These are phyloP conservation scores for Antrozous pallidus DNA, from an alignment of 2,797 vertebrate species.

Conservation along the genomic window DNA sequence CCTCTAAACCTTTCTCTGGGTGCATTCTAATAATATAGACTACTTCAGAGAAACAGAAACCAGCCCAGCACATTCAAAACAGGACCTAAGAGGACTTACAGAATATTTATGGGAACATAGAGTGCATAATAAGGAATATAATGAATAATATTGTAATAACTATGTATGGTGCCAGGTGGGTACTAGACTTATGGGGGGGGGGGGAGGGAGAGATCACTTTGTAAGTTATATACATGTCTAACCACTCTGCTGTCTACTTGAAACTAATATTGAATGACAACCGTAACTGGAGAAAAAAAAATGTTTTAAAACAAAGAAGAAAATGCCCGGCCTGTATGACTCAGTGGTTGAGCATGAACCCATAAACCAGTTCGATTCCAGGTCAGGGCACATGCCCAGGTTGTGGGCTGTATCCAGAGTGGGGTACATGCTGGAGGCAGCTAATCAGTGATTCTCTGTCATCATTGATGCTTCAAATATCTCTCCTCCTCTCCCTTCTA, in stretches of 20 bases:
- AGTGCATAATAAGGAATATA: not conserved
- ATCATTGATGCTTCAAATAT: too few species aligned
- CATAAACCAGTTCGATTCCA: too few species aligned
- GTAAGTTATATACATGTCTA: not conserved
- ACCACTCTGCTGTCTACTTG: not conserved
- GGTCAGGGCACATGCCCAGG: too few species aligned
- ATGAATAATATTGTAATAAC: not conserved
- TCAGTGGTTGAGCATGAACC: too few species aligned
- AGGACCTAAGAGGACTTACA: not conserved
- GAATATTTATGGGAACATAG: not conserved
- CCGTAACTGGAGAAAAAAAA: not conserved
- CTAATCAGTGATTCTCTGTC: too few species aligned
- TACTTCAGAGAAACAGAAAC: conserved; percentile 26
- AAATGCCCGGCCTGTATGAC: not conserved
- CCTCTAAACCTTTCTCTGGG: not conserved
- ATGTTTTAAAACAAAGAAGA: not conserved
- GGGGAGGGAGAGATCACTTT: not conserved
- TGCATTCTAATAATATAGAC: not conserved
- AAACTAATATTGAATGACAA: not conserved
- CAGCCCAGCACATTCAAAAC: not conserved
- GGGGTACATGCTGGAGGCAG: too few species aligned
- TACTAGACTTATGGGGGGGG: not conserved
- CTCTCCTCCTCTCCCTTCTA: not conserved
- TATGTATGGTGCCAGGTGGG: not conserved
- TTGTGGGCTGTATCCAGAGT: too few species aligned